Evolutionary conservation across 2,888 invertebrate genomes (phyloP).

Genomic region (Anagyrus pseudococci): DNA sequence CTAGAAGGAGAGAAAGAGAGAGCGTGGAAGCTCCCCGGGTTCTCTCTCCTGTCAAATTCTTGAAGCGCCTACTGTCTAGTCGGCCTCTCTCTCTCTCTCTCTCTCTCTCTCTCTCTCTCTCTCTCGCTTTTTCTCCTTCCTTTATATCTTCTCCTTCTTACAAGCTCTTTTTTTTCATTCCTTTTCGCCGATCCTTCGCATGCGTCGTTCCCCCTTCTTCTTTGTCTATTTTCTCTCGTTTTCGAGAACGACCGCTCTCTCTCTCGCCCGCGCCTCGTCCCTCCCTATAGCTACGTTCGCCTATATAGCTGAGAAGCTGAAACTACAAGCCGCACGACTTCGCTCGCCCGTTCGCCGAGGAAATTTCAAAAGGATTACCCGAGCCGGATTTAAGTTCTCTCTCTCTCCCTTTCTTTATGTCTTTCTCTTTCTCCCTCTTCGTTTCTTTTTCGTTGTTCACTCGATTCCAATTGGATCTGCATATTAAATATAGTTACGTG

Average conservation of each 20-base stretch:
- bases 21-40: not conserved
- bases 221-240: too few relatives aligned
- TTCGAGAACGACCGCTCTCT: not conserved
- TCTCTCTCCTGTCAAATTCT: conserved; percentile 26
- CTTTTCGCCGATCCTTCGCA: not conserved
- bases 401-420: too few relatives aligned
- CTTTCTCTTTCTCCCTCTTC: too few relatives aligned
- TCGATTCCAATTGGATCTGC: too few relatives aligned
- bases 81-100: conserved; percentile 38
- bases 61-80: conserved; percentile 43
- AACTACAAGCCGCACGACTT: too few relatives aligned
- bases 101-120: conserved; percentile 7
- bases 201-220: too few relatives aligned
- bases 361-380: too few relatives aligned
- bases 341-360: too few relatives aligned
- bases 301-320: too few relatives aligned
- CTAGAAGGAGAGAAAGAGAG: not conserved
- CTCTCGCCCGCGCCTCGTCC: conserved; percentile 10
- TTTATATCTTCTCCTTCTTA: conserved; percentile 1
- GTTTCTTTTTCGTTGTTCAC: too few relatives aligned
- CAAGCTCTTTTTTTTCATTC: not conserved
- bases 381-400: too few relatives aligned
- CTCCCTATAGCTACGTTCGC: not conserved
- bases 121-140: conserved; percentile 6
- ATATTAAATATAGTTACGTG: too few relatives aligned